Base-by-base conservation (phyloP, 1,140 invertebrate genomes). In the Leptopilina clavipes region DNA sequence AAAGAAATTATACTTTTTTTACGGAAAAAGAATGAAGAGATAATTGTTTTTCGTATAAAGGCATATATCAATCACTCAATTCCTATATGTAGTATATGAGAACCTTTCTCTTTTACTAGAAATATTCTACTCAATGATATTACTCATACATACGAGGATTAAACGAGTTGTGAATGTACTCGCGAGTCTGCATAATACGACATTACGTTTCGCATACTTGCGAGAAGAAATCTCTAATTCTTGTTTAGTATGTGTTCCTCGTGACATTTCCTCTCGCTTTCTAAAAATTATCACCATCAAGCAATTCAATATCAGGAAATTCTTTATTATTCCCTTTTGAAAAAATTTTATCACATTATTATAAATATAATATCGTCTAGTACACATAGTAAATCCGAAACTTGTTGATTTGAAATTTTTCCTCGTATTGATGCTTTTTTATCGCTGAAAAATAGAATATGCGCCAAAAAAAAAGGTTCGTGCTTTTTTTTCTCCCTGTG, bases 171-270 rank as follows among this genome's bases (percentile, higher is more conserved):
- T 65, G 7, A 31, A 31, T n/a, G 59, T 31, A 65, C 25, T 31
- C 59, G 59, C 59, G 22, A 65, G 25, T 65, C 56, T 59, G 56
- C 56, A 59, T 59, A 59, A 59, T 31, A 31, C 56, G 18, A 59
- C 56, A 59, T 59, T 65, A 37, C 25, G 25, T 65, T 65, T 65
- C 59, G 59, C 59, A 65, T 65, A 65, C 59, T 31, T 31, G 25
- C 59, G 59, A 65, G 59, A 65, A 65, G 59, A 65, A 65, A 65
- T 65, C 59, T 65, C 22, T 65, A 65, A 65, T 65, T 65, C 22
- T 22, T 65, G 59, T 6, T 65, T 31, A 22, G 25, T 65, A 22
- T 65, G 25, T 65, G 25, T 65, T 65, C 25, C 59, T 65, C 59
- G 59, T 65, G 59, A 65, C 59, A 65, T 65, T 65, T 31, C 59